phyloP scores from a whole-genome alignment of 2,797 vertebrate species.

The Catostomus latipinnis region DNA sequence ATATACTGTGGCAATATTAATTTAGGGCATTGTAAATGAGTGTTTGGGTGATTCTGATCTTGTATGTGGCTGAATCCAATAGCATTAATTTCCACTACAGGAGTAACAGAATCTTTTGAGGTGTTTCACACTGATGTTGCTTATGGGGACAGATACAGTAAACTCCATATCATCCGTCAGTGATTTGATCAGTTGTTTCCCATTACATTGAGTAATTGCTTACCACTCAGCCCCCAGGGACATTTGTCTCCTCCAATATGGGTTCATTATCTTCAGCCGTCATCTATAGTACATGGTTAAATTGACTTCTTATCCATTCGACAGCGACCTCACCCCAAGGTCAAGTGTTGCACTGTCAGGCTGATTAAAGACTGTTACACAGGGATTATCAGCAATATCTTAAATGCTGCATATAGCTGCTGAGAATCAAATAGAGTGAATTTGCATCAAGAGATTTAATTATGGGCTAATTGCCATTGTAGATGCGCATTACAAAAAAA shows the following conservation, averaged over 20 bases:
- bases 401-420: slow-evolving; percentile 31
- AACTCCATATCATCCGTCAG: slow-evolving; percentile 41
- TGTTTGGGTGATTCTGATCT: slow-evolving; percentile 22
- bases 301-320: slow-evolving; percentile 55
- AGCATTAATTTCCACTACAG: neutral
- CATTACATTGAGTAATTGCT: slow-evolving; percentile 37
- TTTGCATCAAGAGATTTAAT: slow-evolving; percentile 26
- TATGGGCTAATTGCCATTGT: slow-evolving; percentile 25
- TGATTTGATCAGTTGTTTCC: slow-evolving; percentile 51
- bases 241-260: slow-evolving; percentile 56
- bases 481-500: neutral
- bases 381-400: slow-evolving; percentile 41
- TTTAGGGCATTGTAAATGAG: neutral
- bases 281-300: slow-evolving; percentile 54
- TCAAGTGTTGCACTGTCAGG: slow-evolving; percentile 48
- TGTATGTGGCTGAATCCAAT: slow-evolving; percentile 8
- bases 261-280: slow-evolving; percentile 58
- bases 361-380: slow-evolving; percentile 49
- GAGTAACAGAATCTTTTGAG: neutral
- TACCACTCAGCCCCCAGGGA: slow-evolving; percentile 47
- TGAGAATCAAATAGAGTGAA: slow-evolving; percentile 23
- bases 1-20: neutral
- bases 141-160: slow-evolving; percentile 27
- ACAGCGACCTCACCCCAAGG: slow-evolving; percentile 52
- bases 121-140: slow-evolving; percentile 41